phyloP scores from a whole-genome alignment of 2,888 invertebrate genomes.

The Resseliella maxima region DNA sequence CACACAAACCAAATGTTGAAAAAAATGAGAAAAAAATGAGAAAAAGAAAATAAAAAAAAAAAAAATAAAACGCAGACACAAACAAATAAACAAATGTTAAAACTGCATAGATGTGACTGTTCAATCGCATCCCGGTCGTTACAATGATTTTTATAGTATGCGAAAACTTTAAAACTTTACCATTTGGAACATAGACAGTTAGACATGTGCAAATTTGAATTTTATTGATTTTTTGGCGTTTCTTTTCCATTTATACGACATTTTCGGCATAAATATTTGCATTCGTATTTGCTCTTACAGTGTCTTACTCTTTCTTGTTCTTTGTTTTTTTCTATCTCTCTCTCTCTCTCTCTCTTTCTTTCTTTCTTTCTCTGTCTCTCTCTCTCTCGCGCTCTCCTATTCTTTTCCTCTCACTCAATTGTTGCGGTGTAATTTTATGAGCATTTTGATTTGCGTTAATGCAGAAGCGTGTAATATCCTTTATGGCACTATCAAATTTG shows the following conservation, averaged over 20 bases:
- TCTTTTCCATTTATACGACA: neutral
- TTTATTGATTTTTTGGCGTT: constrained; percentile 29
- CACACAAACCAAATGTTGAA: neutral
- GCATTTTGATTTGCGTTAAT: neutral
- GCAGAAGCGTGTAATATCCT: constrained; percentile 30
- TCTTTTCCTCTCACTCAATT: neutral
- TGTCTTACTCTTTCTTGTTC: neutral
- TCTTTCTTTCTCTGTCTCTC: neutral
- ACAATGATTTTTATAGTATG: constrained; percentile 25
- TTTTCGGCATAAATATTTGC: neutral
- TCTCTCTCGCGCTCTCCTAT: too few species aligned
- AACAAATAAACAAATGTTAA: neutral
- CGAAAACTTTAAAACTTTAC: neutral
- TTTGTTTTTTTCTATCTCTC: too few species aligned
- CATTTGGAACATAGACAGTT: neutral
- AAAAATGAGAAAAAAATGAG: neutral
- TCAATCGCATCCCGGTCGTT: constrained; percentile 18
- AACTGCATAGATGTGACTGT: neutral
- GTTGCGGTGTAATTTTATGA: neutral
- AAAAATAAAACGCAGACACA: too few species aligned
- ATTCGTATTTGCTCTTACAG: too few species aligned
- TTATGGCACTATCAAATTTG: constrained; percentile 35
- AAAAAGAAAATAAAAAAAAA: too few species aligned
- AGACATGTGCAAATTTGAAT: neutral
- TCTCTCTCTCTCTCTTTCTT: too few species aligned